Base-by-base conservation (phyloP, 35 echinoderm and acorn worm species). In the Heliocidaris erythrogramma region DNA sequence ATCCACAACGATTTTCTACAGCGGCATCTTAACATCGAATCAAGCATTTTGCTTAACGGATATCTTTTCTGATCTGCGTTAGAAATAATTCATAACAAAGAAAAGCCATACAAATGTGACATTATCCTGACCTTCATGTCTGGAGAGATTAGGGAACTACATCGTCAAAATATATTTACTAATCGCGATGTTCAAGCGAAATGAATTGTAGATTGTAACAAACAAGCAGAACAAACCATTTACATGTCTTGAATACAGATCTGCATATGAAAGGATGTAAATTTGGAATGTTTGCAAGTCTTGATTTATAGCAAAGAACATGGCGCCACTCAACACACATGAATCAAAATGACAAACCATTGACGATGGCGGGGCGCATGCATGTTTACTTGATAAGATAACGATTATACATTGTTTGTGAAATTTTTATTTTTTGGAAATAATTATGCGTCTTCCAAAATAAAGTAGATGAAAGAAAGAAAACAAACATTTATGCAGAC, bases 311-410 rank as follows among this genome's bases (percentile, higher is more conserved):
- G 1, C 65, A 78, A 42, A 42, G 65, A 78, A 21, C 65, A 17
- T n/a, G 65, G 65, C 65, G 65, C 65, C 65, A 18, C 65, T n/a
- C 7, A 24, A 56, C 52, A 56, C 21, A 27, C 65, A 78, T n/a
- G 27, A 24, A 78, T 6, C 65, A 78, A 78, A 78, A 78, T 78
- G 65, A 78, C 27, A 24, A n/a, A 7, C 18, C 65, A 78, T 78
- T 78, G 65, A 78, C n/a, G 65, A n/a, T 78, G 65, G 65, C 65
- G 65, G n/a, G 65, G n/a, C 65, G 65, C 4, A 16, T n/a, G 4
- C 17, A 78, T 78, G 65, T 78, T 78, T 78, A 78, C 65, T 78
- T 78, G 65, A 78, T 78, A 78, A 78, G 24, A 78, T 78, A 69
- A 69, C 27, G 5, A 78, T n/a, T 78, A 27, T 9, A 78, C 65